phyloP scores from a whole-genome alignment of 2,888 invertebrate genomes.

The Scrobipalpa costella region DNA sequence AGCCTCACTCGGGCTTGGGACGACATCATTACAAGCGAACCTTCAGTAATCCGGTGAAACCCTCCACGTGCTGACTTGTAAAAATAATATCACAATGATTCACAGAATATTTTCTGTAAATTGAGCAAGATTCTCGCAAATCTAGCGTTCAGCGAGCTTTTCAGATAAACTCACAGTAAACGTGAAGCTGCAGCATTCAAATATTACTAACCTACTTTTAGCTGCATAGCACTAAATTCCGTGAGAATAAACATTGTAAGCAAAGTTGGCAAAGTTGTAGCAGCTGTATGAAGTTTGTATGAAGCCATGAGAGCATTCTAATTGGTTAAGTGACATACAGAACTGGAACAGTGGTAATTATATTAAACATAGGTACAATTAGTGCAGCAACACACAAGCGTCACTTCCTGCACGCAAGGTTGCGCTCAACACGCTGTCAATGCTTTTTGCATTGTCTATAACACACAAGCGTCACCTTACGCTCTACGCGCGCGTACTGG shows the following conservation, averaged over 20 bases:
- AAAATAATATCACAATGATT: neutral
- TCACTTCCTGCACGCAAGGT: too few species aligned
- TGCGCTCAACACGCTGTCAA: too few species aligned
- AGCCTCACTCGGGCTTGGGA: neutral
- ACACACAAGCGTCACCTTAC: too few species aligned
- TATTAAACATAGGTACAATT: too few species aligned
- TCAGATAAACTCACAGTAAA: neutral
- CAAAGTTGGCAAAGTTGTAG: neutral
- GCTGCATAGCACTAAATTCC: conserved; percentile 29
- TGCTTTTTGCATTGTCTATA: too few species aligned
- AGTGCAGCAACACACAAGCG: too few species aligned
- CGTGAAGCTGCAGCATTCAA: neutral
- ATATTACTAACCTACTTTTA: conserved; percentile 12
- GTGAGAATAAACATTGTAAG: conserved; percentile 23
- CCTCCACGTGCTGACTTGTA: conserved; percentile 1
- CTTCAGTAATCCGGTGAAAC: conserved; percentile 14
- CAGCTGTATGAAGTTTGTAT: neutral
- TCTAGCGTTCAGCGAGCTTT: neutral
- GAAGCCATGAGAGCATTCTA: neutral
- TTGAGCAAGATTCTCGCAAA: neutral
- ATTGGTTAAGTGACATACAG: conserved; percentile 16
- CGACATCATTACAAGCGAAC: conserved; percentile 12
- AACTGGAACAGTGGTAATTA: neutral
- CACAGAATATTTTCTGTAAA: neutral
- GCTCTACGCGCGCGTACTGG: too few species aligned